Evolutionary conservation across 2,797 vertebrate genomes (phyloP), one percentile per base, ranked within the genome.

Genomic region (Leucoraja ocellata): DNA sequence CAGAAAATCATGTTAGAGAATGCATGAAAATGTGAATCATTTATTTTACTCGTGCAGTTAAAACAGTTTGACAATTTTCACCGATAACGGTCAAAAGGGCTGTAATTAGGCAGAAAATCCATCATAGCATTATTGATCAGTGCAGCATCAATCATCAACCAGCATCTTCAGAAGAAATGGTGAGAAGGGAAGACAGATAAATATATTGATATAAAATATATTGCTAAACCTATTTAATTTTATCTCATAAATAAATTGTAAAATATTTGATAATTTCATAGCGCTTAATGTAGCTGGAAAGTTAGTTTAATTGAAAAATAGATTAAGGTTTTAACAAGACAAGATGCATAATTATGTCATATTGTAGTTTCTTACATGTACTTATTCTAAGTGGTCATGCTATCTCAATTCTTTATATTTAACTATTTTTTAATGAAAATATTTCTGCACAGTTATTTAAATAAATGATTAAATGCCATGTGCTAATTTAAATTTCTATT

Each of bases 361-460:
- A 25, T 88, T 68, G 61, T 88, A 65, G 65, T 68, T 88, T 65
- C 84, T 68, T 11, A 2, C 65, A 1, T 88, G 61, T 88, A 88
- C 84, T 65, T 88, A 88, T 36, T 36, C 28, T 68, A 68, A 36
- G 10, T 88, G 61, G 54, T 83, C 61, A 32, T 88, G n/a, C n/a
- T 88, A 88, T 88, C 61, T 61, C n/a, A 65, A 88, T 68, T 68
- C 84, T 88, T 88, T 36, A 88, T 88, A 88, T 88, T 88, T 88
- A 88, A 88, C 63, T 58, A 65, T 68, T 88, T 73, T 73, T 73
- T 0, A 18, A 18, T 8, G 63, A 84, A 84, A 86, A 86, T 28
- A 88, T 88, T 88, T n/a, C 61, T 32, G 9, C 21, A 16, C 6
- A 18, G n/a, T 65, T 68, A 88, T 68, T 88, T 88, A 88, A 88